These are phyloP conservation scores for Clistopyga incitator DNA, from an alignment of 2,888 invertebrate genomes.

Conservation along the genomic window DNA sequence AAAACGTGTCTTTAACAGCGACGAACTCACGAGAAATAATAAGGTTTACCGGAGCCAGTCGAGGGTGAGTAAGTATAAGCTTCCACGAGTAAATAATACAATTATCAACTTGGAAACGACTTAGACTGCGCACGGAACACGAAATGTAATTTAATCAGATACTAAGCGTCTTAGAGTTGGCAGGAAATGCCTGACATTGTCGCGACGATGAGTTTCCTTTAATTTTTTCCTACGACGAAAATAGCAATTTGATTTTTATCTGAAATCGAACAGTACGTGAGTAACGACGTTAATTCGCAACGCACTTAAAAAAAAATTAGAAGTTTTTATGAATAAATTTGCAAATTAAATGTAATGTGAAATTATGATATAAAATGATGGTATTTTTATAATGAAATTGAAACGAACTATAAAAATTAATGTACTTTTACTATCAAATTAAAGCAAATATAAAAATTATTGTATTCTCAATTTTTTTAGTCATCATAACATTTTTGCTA, in stretches of 20 bases:
- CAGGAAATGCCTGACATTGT: neutral
- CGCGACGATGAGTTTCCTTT: neutral
- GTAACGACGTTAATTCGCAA: too few relatives aligned
- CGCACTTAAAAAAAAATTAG: too few relatives aligned
- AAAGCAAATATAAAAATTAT: too few relatives aligned
- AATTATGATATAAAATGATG: too few relatives aligned
- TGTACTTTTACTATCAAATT: too few relatives aligned
- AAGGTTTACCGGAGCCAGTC: slow-evolving; percentile 29
- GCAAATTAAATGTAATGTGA: too few relatives aligned
- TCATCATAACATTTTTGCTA: too few relatives aligned
- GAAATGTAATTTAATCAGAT: slow-evolving; percentile 71
- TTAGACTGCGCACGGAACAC: slow-evolving; percentile 58
- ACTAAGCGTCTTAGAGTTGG: slow-evolving; percentile 64
- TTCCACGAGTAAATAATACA: slow-evolving; percentile 61
- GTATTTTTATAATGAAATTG: too few relatives aligned
- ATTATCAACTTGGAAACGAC: slow-evolving; percentile 69
- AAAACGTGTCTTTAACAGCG: neutral
- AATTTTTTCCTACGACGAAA: neutral
- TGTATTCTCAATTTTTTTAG: too few relatives aligned
- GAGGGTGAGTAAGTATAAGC: slow-evolving; percentile 59
- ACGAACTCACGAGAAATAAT: slow-evolving; percentile 28
- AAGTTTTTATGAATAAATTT: too few relatives aligned
- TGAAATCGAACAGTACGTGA: too few relatives aligned
- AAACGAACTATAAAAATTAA: too few relatives aligned
- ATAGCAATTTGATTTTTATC: neutral